Base-by-base conservation (phyloP, 2,797 vertebrate genomes). In the Pelochelys cantorii region DNA sequence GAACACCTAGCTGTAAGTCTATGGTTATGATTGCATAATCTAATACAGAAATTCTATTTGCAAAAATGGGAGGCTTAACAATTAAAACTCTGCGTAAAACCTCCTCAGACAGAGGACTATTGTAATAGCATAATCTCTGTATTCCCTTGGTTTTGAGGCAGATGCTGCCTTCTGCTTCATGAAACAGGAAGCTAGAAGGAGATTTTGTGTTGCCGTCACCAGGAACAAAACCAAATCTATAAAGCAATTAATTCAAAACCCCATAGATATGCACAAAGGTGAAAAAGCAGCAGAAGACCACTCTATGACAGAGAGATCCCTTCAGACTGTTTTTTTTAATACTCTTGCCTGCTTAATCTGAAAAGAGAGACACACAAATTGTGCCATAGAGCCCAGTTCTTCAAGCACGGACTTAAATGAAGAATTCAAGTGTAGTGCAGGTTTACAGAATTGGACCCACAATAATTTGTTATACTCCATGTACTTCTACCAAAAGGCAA, bases 211-310 rank as follows among this genome's bases (percentile, higher is more conserved):
- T 79, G 74, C 88, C 62, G 90, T 94, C 57, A 91, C 55, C 84
- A 85, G 31, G 91, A 93, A 87, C 88, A 96, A 95, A 96, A 90
- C 71, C 89, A 95, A 81, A 34, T 18, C 10, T 71, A 37, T 71
- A 68, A 90, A 78, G 55, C 68, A 74, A 27, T 89, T 88, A 59
- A 79, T 84, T 89, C 90, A 62, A 75, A 53, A 89, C 25, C 79
- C n/a, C 78, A 83, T 54, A 89, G 78, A 92, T 94, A 79, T 84
- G 29, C 29, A 81, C 34, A 53, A 88, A 93, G 34, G 84, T 53
- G 55, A 53, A 81, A 79, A 79, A 27, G 5, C 15, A 55, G 25
- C 23, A 20, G 91, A 71, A 29, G 90, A 54, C 48, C 92, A 52
- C 3, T 4, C 42, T 81, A 85, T 8, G 10, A 75, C 29, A 90